Base-by-base conservation (phyloP, 2,113 vertebrate genomes). In the Cynoglossus semilaevis region DNA sequence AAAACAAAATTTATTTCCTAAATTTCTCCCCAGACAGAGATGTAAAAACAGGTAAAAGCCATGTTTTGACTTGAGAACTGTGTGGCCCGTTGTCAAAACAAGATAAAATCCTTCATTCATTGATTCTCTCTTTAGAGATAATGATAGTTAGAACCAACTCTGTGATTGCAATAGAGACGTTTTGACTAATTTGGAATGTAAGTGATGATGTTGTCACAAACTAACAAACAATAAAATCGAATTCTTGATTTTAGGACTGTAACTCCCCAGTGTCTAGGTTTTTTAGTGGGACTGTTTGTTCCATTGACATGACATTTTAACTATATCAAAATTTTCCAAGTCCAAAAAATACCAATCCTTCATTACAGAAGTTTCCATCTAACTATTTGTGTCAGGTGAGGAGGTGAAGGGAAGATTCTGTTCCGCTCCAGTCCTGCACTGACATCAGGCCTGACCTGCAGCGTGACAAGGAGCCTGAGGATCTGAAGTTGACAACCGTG, bases 311-410 rank as follows among this genome's bases (percentile, higher is more conserved):
- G n/a, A n/a, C n/a, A n/a, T n/a, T 12, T 2, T 38, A 16, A 19
- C 63, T 74, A 70, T 71, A 49, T 70, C 75, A 77, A 13, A 18
- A 43, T 63, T 66, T 77, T 44, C 79, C 73, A 77, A 73, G 34
- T 51, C 34, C 7, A 35, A 35, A n/a, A 58, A 53, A 72, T 13
- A 15, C 12, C 34, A 16, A 10, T 2, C 15, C 29, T 51, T 7
- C 16, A 16, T 36, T 9, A 44, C 5, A 46, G 16, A 8, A 14
- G 42, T 14, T 8, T 15, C 19, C 41, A 43, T 13, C 15, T 29
- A 36, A 9, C 11, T 29, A 41, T 46, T 47, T 19, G 34, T 40
- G 38, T 17, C 15, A 29, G 6, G 22, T 29, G 22, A 29, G 6
- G 6, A 29, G 6, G 3, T 29, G 22, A 29, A 2, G 22, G 22